A percentile compares a stretch with the other conserved stretches of the same genome.
These are phyloP conservation scores for Parasteatoda tepidariorum DNA, from an alignment of 1,140 invertebrate species.

Conservation along the genomic window DNA sequence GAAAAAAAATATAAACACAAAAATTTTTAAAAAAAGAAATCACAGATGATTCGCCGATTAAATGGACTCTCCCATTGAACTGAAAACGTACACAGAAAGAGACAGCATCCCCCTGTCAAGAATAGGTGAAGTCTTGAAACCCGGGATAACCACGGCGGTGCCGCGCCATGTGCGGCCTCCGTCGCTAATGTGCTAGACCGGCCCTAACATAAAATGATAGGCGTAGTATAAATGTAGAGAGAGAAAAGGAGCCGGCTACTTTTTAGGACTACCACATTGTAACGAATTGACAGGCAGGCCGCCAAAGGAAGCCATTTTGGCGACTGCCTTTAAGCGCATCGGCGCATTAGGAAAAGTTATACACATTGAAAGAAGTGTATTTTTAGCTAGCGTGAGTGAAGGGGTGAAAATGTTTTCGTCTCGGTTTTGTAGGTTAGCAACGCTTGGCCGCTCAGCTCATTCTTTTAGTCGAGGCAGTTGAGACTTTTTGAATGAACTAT, in stretches of 20 bases:
- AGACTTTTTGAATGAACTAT: too few relatives aligned
- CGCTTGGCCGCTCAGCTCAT: too few relatives aligned
- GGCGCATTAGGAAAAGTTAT: slow-evolving; percentile 30
- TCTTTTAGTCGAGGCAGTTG: too few relatives aligned
- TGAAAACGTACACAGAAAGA: slow-evolving; percentile 8
- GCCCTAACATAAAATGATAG: slow-evolving; percentile 49
- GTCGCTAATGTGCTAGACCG: slow-evolving; percentile 39
- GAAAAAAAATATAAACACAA: neutral
- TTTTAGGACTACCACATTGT: slow-evolving; percentile 43
- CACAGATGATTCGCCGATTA: neutral
- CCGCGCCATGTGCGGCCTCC: slow-evolving; percentile 52
- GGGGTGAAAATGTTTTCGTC: neutral
- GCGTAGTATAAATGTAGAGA: slow-evolving; percentile 32
- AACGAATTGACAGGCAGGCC: slow-evolving; percentile 12
- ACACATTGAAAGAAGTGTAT: slow-evolving; percentile 29
- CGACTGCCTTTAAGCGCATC: too few relatives aligned
- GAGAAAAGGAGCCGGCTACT: slow-evolving; percentile 40
- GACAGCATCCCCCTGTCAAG: slow-evolving; percentile 28
- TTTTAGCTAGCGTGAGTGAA: slow-evolving; percentile 6
- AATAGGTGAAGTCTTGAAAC: slow-evolving; percentile 24
- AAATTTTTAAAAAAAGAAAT: slow-evolving; percentile 1
- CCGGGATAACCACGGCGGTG: slow-evolving; percentile 32
- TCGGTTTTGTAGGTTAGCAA: neutral
- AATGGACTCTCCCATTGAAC: slow-evolving; percentile 34
- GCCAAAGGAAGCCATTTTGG: slow-evolving; percentile 2